Percentiles rank a stretch among this genome's conserved stretches.
These are phyloP conservation scores for Antennarius maculatus DNA, from an alignment of 2,797 vertebrate genomes.

Conservation along the genomic window DNA sequence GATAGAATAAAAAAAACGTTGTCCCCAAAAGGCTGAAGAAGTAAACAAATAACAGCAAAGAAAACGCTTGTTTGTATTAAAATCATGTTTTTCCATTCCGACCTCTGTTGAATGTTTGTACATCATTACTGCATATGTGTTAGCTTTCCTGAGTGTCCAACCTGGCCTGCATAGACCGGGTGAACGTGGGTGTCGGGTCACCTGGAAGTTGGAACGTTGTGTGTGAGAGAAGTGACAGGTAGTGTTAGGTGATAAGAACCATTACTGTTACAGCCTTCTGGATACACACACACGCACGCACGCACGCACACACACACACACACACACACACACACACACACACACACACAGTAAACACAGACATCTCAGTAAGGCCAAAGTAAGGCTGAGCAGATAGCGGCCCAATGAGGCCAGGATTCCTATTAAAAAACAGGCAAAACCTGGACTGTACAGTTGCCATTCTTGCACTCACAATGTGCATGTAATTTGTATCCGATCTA, in stretches of 20 bases:
- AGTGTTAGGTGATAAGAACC: constrained; percentile 74
- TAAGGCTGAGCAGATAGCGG: constrained; percentile 13
- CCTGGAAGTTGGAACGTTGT: constrained; percentile 33
- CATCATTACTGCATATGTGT: constrained; percentile 11
- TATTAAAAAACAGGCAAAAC: constrained; percentile 1
- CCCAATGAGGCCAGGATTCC: constrained; percentile 10
- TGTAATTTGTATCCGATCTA: constrained; percentile 46
- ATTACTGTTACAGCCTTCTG: constrained; percentile 44
- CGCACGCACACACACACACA: background rate
- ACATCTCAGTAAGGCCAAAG: constrained; percentile 2
- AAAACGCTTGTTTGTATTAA: background rate
- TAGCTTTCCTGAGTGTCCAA: constrained; percentile 12
- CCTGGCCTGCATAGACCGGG: constrained; percentile 12
- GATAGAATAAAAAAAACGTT: no score
- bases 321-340: constrained; percentile 4
- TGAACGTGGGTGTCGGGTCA: constrained; percentile 55
- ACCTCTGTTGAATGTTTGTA: constrained; percentile 9
- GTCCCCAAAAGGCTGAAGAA: no score
- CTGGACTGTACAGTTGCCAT: constrained; percentile 8
- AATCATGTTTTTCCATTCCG: constrained; percentile 23
- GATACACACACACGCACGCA: constrained; percentile 7
- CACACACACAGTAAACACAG: constrained; percentile 25
- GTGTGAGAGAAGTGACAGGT: constrained; percentile 57
- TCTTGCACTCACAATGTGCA: constrained; percentile 29
- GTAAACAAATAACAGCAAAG: no score